Percentiles rank a stretch among this genome's conserved stretches.
These are phyloP conservation scores for Drosophila longiperda DNA, from an alignment of 2,888 invertebrate genomes.

Conservation along the genomic window DNA sequence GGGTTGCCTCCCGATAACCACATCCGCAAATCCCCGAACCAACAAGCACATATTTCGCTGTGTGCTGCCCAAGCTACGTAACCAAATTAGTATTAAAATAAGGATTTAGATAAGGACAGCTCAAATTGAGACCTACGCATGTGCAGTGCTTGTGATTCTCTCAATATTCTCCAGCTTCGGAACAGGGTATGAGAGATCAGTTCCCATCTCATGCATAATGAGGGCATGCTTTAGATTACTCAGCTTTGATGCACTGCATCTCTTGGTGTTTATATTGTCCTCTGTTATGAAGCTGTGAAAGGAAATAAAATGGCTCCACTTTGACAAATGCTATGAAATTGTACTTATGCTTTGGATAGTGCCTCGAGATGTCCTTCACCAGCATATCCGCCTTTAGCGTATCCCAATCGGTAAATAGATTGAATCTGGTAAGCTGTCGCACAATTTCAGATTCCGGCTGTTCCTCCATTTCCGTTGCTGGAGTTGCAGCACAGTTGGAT, in stretches of 20 bases:
- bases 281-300: constrained; percentile 18
- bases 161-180: background rate
- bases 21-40: constrained; percentile 93
- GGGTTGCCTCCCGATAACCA: constrained; percentile 91
- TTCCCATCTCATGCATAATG: constrained; percentile 29
- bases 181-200: background rate
- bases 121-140: constrained; percentile 26
- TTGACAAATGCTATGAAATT: constrained; percentile 44
- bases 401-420: constrained; percentile 97
- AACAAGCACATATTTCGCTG: constrained; percentile 96
- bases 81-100: background rate
- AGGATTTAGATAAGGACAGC: no score
- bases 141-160: constrained; percentile 4
- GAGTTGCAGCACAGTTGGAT: background rate
- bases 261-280: background rate
- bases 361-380: constrained; percentile 88
- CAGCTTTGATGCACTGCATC: constrained; percentile 19
- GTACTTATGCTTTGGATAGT: constrained; percentile 91
- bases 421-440: constrained; percentile 88
- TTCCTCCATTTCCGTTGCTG: background rate
- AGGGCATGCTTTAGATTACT: constrained; percentile 9
- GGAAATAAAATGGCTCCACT: constrained; percentile 51
- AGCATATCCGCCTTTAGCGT: constrained; percentile 94
- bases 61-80: constrained; percentile 27
- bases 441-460: constrained; percentile 85